phyloP scores from a whole-genome alignment of 2,113 vertebrate genomes.

The Chaenocephalus aceratus region DNA sequence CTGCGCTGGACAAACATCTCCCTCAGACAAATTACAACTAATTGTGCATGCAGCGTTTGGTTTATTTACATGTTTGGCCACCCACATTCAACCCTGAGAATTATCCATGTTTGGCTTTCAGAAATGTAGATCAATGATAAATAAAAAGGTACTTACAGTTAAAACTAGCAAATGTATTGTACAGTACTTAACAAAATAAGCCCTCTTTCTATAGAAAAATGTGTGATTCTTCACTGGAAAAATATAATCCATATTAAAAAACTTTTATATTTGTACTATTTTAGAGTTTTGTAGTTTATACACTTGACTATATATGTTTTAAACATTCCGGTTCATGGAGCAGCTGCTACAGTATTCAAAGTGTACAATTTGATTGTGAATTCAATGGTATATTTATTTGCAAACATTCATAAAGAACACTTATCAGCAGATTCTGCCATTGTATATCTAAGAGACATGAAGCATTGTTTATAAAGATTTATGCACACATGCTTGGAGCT shows the following conservation, averaged over 20 bases:
- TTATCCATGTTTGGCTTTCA: too few relatives aligned
- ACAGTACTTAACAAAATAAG: background rate
- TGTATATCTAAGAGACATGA: background rate
- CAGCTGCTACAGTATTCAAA: background rate
- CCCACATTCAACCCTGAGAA: too few relatives aligned
- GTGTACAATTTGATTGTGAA: background rate
- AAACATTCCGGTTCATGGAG: background rate
- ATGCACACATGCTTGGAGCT: slow-evolving; percentile 4
- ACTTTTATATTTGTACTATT: background rate
- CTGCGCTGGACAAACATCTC: too few relatives aligned
- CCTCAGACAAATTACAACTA: too few relatives aligned
- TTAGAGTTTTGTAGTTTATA: background rate
- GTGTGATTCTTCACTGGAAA: background rate
- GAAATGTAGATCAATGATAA: background rate
- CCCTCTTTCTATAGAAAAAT: background rate
- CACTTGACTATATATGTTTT: background rate
- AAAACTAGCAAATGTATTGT: background rate
- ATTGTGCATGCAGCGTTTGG: too few relatives aligned
- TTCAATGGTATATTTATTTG: background rate
- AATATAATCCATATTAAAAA: background rate
- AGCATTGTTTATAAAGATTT: background rate
- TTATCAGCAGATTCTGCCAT: background rate
- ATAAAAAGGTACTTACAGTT: background rate
- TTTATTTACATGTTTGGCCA: too few relatives aligned
- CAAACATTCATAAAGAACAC: background rate